Base-by-base conservation (phyloP, 2,113 vertebrate species). In the Aleadryas rufinucha region DNA sequence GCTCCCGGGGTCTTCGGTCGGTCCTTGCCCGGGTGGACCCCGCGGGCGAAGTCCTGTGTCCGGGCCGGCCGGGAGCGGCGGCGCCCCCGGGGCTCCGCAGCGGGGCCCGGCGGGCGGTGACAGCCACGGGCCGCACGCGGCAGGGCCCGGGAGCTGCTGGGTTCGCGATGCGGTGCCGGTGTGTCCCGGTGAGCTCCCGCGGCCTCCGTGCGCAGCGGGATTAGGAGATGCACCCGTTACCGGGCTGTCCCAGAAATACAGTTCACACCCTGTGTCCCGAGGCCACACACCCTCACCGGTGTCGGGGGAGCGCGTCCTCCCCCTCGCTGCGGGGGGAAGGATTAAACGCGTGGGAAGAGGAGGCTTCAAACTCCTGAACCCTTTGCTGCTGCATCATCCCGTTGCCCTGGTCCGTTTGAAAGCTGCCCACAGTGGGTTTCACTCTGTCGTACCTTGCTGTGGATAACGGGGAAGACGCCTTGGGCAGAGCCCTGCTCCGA, bases 211-310 rank as follows among this genome's bases (percentile, higher is more conserved):
- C 3, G 19, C 16, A 1, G n/a, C 69, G 4, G n/a, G 63, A 5
- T 45, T 10, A 2, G 50, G 11, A 0, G 13, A 1, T 1, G 1
- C 1, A 0, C 14, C 44, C 84, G 18, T 10, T 42, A 22, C 10
- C 37, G 59, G 37, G 1, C 8, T 4, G 88, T 3, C 78, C 83
- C 39, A 7, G 70, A 18, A 52, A 21, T 24, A 1, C 7, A 7
- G n/a, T 2, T 39, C 19, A 15, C 71, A 3, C 5, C 35, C 13
- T 3, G 56, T 21, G 66, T 11, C 44, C 18, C 7, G 16, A 3
- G 71, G 70, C 70, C 26, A 0, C 85, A 1, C 66, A 10, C 20
- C 49, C 50, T 56, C 49, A 7, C 11, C 50, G 35, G 21, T 27
- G 26, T 23, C 50, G 27, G 35, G 17, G 57, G 6, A 70, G 24